Percentiles rank a stretch among this genome's conserved stretches.
Conservation (phyloP, 2,888 invertebrate species). For the Trissonchulus latispiculum region DNA sequence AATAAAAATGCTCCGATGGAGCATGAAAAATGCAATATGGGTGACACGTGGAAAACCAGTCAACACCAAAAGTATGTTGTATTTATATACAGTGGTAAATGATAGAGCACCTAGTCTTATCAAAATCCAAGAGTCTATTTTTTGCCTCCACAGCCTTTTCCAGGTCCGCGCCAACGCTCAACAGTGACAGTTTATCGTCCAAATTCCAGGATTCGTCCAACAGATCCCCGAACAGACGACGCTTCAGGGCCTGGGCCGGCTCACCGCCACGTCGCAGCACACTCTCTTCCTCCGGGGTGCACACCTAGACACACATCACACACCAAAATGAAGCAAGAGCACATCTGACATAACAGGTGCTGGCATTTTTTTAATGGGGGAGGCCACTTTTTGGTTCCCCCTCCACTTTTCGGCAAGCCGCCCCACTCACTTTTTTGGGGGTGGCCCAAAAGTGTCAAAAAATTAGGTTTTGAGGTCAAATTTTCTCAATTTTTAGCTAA, state of each 20-base stretch:
- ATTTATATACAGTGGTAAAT: background rate
- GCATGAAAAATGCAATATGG: too few species aligned
- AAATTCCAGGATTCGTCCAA: slow-evolving; percentile 3
- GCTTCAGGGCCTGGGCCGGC: slow-evolving; percentile 27
- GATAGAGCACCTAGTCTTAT: slow-evolving; percentile 64
- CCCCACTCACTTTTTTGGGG: too few species aligned
- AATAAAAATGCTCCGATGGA: too few species aligned
- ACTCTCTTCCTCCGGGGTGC: slow-evolving; percentile 20
- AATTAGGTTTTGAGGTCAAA: too few species aligned
- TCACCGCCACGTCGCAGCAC: slow-evolving; percentile 14
- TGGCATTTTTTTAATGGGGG: background rate
- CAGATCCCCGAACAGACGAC: slow-evolving; percentile 47
- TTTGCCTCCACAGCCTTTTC: slow-evolving; percentile 66
- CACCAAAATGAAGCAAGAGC: slow-evolving; percentile 31
- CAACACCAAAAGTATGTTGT: background rate
- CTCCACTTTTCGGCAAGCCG: too few species aligned
- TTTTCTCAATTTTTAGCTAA: too few species aligned
- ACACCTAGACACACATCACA: slow-evolving; percentile 21
- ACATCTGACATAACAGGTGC: too few species aligned
- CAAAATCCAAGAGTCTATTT: slow-evolving; percentile 70
- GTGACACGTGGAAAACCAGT: background rate
- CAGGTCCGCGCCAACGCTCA: slow-evolving; percentile 52
- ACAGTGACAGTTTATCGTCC: slow-evolving; percentile 42
- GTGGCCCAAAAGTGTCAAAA: too few species aligned
- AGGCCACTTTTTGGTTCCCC: background rate